Evolutionary conservation across 1,140 invertebrate genomes (phyloP), one percentile per base, ranked within the genome.

Genomic region (Varroa destructor): DNA sequence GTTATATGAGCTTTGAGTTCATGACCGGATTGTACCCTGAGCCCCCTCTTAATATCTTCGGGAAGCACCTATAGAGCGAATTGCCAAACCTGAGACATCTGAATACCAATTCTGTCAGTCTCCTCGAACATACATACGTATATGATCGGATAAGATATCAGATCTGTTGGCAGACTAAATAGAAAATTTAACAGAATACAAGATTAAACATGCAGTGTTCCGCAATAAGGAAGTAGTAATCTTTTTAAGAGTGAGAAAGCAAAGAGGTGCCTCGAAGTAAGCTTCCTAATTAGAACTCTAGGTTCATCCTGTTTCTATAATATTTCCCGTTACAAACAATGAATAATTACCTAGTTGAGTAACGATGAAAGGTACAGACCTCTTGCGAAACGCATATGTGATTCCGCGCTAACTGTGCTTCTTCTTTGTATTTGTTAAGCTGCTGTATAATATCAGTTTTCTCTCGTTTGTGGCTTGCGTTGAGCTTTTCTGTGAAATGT

Each of bases 401-500:
- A 37, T 40, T 40, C 36, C 61, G 61, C 1, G 61, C 61, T 40
- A 67, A 37, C 12, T 36, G 61, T 1, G 61, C 61, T 40, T 67
- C 61, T 2, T 67, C 61, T 46, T 67, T 67, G 37, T 43, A 67
- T 67, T 8, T 67, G 61, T 67, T 67, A 5, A 67, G 36, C 37
- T 67, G 61, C 14, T 14, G 40, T 43, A 67, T 12, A 37, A 67
- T 67, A 40, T 67, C 61, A 1, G 40, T 37, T 40, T 67, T 67
- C 37, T 67, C 61, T 36, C 40, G 61, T 5, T 67, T 40, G 61
- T 43, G 46, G 8, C 14, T 12, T 12, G 40, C 40, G 40, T 67
- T 67, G 40, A 67, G 36, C 46, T 67, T 67, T 8, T 67, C 61
- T 67, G 61, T 25, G 8, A 40, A 25, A 14, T 1, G 10, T 8